Base-by-base conservation (phyloP, 2,888 invertebrate species). In the Oxytorus armatus region DNA sequence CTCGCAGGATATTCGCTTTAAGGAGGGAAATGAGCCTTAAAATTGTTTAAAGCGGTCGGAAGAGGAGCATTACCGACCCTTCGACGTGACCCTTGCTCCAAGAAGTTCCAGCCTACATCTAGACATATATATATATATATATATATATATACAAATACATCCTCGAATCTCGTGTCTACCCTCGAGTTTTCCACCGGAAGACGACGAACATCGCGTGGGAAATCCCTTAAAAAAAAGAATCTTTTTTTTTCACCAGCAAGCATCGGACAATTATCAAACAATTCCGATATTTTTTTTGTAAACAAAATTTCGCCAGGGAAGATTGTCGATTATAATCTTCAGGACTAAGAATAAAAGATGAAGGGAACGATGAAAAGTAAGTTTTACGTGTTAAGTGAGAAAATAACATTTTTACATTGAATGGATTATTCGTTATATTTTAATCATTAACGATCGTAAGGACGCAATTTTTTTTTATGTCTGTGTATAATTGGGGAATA, bases 1-100 rank as follows among this genome's bases (percentile, higher is more conserved):
- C 86, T 84, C 84, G 77, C 85, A 86, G 91, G 90, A 90, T 90
- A 90, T 91, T 91, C 91, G 90, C 90, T 91, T 90, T 90, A 90
- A 90, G 87, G 87, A 90, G 89, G 89, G 91, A 92, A 92, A 92
- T 92, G 91, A 92, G 91, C 91, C 92, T 91, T 91, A 91, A 92
- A 92, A 92, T 92, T 92, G 92, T 92, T 92, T 92, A 92, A 92
- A 92, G 89, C 90, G 90, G 80, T 89, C 87, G 90, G 88, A 90
- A 90, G 86, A 66, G 51, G 84, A 88, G 89, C 88, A 83, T 84
- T 75, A 51, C 73, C 44, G 61, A 78, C 79, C 77, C 82, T 69
- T 77, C 76, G 72, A 74, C 44, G 65, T 47, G 76, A 75, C 82
- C 76, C 80, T 79, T 76, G 53, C 79, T 66, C 53, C 61, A 55